A percentile compares a stretch with the other conserved stretches of the same genome.
Evolutionary conservation across 1,140 invertebrate species (phyloP).

Genomic region (Heliothis subflexa): DNA sequence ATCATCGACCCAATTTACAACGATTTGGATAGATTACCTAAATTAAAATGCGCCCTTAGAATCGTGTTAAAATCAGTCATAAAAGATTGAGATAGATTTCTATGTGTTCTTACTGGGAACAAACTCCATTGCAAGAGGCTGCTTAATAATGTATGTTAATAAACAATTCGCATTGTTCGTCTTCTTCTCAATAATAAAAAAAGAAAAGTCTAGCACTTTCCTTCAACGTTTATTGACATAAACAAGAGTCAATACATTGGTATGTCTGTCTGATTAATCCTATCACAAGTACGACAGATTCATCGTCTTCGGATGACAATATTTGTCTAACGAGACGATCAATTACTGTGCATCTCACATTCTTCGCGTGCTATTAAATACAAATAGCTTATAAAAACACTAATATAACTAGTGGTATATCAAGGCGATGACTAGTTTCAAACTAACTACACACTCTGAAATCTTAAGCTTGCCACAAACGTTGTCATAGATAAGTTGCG

Average conservation of each 20-base stretch:
- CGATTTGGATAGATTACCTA: no score
- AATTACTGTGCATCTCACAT: conserved; percentile 22
- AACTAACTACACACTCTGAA: neutral
- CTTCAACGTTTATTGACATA: conserved; percentile 16
- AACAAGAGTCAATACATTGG: conserved; percentile 38
- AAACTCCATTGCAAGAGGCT: no score
- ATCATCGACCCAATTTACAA: no score
- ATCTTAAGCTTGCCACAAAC: conserved; percentile 7
- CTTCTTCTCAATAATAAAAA: neutral
- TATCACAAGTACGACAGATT: neutral
- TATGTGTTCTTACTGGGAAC: no score
- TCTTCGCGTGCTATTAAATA: neutral
- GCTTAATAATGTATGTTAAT: neutral
- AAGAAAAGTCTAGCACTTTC: neutral
- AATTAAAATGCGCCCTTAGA: no score
- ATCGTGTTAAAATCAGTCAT: no score
- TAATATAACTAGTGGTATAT: neutral
- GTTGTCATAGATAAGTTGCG: neutral
- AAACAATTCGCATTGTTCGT: neutral
- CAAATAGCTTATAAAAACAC: conserved; percentile 10
- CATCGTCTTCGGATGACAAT: conserved; percentile 32
- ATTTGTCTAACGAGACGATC: conserved; percentile 30
- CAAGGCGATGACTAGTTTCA: neutral
- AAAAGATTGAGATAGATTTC: no score
- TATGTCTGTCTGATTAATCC: conserved; percentile 38